Percentiles rank a stretch among this genome's conserved stretches.
Conservation (phyloP, 2,888 invertebrate genomes). For the Nomada hirtipes region DNA sequence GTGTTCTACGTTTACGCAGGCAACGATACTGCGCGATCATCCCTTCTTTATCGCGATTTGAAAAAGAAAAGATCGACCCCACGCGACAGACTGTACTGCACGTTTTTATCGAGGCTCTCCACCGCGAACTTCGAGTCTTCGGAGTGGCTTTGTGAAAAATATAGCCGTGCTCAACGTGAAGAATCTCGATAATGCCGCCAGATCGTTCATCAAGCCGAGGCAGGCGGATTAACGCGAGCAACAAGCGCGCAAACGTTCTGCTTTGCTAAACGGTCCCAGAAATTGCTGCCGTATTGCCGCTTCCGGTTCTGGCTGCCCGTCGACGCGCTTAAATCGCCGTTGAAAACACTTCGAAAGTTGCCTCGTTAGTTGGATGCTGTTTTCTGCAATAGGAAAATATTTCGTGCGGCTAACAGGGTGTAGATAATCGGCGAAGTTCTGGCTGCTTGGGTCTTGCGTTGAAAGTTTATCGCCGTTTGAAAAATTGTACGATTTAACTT, state of each 20-base stretch:
- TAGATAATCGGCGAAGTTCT: background rate
- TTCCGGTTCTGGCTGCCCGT: conserved; percentile 15
- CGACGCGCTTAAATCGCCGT: conserved; percentile 14
- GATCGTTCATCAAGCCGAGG: background rate
- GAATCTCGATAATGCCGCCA: background rate
- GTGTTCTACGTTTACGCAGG: conserved; percentile 59
- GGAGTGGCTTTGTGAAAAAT: background rate
- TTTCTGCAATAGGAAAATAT: background rate
- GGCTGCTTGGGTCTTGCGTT: background rate
- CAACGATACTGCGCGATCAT: conserved; percentile 22
- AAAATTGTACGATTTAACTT: background rate
- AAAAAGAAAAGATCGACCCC: conserved; percentile 10
- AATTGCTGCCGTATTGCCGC: background rate
- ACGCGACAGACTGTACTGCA: conserved; percentile 26
- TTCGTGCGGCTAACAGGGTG: background rate
- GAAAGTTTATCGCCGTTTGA: background rate
- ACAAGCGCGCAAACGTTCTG: background rate
- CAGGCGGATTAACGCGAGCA: background rate
- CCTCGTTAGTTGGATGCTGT: conserved; percentile 9
- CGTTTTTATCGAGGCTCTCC: background rate
- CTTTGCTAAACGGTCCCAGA: conserved; percentile 5
- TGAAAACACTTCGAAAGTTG: background rate
- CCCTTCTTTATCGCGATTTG: conserved; percentile 28
- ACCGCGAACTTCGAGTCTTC: background rate
- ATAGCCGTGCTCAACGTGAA: background rate